Conservation (phyloP, 1,140 invertebrate genomes). For the Tribolium castaneum region DNA sequence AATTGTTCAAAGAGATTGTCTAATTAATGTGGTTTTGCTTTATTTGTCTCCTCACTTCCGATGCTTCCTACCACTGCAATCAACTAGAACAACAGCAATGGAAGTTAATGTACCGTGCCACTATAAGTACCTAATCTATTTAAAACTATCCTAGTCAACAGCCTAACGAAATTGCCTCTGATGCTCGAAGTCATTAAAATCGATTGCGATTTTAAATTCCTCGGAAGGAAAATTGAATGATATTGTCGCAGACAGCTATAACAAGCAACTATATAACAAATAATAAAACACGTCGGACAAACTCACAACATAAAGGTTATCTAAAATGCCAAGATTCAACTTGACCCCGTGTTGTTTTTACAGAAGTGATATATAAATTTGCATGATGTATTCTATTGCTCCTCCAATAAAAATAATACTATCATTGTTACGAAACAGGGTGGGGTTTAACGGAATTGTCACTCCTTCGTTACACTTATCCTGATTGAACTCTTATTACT, state of each 20-base stretch:
- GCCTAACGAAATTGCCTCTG: conserved; percentile 1
- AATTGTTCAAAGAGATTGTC: conserved; percentile 7
- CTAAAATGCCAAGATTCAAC: conserved; percentile 33
- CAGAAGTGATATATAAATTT: conserved; percentile 24
- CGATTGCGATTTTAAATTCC: not conserved
- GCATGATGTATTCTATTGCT: conserved; percentile 19
- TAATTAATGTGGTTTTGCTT: conserved; percentile 15
- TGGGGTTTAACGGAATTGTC: conserved; percentile 10
- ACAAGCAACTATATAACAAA: conserved; percentile 9
- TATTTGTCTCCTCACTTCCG: not conserved
- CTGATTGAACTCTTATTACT: not conserved
- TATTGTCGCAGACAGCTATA: not conserved
- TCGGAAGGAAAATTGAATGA: not conserved
- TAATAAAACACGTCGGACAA: conserved; percentile 24
- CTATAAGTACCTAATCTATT: conserved; percentile 9
- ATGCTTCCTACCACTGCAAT: not conserved
- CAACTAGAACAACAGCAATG: not conserved
- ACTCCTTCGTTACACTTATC: conserved; percentile 8
- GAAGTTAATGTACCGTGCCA: conserved; percentile 19
- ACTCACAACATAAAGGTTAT: conserved; percentile 31
- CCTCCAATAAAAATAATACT: conserved; percentile 10
- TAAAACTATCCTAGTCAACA: not conserved
- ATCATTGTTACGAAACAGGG: not conserved
- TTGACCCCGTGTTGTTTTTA: conserved; percentile 17
- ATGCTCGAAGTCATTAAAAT: not conserved